phyloP scores from a whole-genome alignment of 2,113 vertebrate species.

The Microcebus tavaratra region DNA sequence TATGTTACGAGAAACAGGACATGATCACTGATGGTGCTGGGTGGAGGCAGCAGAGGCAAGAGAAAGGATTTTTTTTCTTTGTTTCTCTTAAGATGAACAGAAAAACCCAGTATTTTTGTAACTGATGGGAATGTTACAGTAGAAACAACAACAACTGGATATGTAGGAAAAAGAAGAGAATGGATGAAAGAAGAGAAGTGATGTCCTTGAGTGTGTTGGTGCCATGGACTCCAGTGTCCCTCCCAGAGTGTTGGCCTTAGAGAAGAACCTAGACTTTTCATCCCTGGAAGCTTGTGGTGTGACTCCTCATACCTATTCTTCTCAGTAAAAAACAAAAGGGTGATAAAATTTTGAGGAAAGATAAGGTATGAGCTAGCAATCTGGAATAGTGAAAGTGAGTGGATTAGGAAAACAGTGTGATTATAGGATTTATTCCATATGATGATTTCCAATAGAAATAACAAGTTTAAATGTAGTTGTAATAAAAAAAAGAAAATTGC shows the following conservation, averaged over 20 bases:
- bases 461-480: neutral
- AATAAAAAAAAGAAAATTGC: neutral
- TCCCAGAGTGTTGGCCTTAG: no score
- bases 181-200: neutral
- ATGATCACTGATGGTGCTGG: neutral
- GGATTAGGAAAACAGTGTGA: neutral
- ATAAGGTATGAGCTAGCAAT: neutral
- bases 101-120: neutral
- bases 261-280: neutral
- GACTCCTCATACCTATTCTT: neutral
- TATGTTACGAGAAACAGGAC: neutral
- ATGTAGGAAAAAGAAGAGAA: neutral
- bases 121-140: neutral
- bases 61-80: neutral
- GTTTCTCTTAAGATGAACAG: neutral
- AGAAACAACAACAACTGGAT: neutral
- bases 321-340: neutral
- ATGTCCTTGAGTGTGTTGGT: neutral
- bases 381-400: neutral
- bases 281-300: neutral
- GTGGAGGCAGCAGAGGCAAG: neutral
- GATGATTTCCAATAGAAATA: neutral
- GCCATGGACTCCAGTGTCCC: accelerated
- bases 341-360: neutral
- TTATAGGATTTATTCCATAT: neutral